Evolutionary conservation across 1,140 invertebrate species (phyloP).

Genomic region (Dendroctonus valens): DNA sequence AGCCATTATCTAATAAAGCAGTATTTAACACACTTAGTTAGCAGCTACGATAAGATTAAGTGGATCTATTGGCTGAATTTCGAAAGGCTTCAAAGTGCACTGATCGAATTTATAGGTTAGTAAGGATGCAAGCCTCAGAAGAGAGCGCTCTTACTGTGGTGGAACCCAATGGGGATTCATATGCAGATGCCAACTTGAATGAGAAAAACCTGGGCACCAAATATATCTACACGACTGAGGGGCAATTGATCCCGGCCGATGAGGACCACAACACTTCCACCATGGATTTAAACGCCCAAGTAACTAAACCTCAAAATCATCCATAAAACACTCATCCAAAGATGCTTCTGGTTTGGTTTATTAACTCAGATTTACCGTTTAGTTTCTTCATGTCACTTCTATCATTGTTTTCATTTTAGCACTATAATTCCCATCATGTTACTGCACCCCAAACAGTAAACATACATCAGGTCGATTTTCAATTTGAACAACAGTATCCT

Average conservation of each 20-base stretch:
- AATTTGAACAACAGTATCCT: conserved; percentile 26
- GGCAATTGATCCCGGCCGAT: conserved; percentile 23
- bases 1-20: too few relatives aligned
- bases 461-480: conserved; percentile 26
- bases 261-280: conserved; percentile 3
- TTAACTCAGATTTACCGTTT: neutral
- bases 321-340: neutral
- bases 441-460: conserved; percentile 26
- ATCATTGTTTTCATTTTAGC: conserved; percentile 26
- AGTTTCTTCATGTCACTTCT: conserved; percentile 3
- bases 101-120: neutral
- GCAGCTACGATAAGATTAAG: too few relatives aligned
- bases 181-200: conserved; percentile 31
- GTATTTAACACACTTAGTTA: too few relatives aligned
- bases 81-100: neutral
- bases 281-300: conserved; percentile 22
- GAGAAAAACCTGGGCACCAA: conserved; percentile 28
- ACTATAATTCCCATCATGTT: conserved; percentile 23
- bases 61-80: too few relatives aligned
- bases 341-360: neutral
- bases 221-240: conserved; percentile 32
- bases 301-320: conserved; percentile 5
- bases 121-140: conserved; percentile 18
- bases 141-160: conserved; percentile 28
- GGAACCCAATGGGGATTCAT: conserved; percentile 21